Percentiles rank a stretch among this genome's conserved stretches.
Conservation (phyloP, 2,888 invertebrate genomes). For the Gryllus longicercus region DNA sequence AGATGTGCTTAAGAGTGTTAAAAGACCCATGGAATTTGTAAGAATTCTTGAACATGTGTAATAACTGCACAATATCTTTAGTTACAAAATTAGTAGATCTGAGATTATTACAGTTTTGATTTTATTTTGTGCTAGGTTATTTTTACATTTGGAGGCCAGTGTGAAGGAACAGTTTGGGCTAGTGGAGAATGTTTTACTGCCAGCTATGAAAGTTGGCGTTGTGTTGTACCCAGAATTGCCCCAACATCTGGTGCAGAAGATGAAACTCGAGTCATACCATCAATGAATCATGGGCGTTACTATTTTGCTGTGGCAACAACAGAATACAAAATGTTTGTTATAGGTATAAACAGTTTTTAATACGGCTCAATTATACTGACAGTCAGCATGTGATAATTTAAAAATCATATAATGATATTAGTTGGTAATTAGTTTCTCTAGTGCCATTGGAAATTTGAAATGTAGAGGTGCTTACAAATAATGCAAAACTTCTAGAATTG, state of each 20-base stretch:
- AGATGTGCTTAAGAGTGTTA: too few relatives aligned
- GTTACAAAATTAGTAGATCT: too few relatives aligned
- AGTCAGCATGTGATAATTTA: neutral
- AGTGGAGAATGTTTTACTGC: constrained; percentile 44
- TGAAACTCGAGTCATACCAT: constrained; percentile 42
- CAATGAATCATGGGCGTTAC: constrained; percentile 42
- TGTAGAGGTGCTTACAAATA: too few relatives aligned
- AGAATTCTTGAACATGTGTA: too few relatives aligned
- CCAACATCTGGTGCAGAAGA: constrained; percentile 35
- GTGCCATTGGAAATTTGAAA: too few relatives aligned
- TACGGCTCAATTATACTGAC: neutral
- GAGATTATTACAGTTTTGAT: neutral
- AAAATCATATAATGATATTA: too few relatives aligned
- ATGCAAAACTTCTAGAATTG: too few relatives aligned
- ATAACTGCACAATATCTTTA: too few relatives aligned
- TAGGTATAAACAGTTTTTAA: constrained; percentile 39
- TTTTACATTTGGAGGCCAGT: constrained; percentile 43
- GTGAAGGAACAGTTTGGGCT: constrained; percentile 42
- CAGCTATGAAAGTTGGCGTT: constrained; percentile 43
- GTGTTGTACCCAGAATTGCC: constrained; percentile 41
- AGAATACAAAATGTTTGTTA: constrained; percentile 42
- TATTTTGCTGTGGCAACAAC: constrained; percentile 42
- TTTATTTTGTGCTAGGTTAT: constrained; percentile 40
- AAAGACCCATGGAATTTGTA: too few relatives aligned
- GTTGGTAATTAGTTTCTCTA: too few relatives aligned